Conservation (phyloP, 1,140 invertebrate genomes). For the Aphidius ervi region DNA sequence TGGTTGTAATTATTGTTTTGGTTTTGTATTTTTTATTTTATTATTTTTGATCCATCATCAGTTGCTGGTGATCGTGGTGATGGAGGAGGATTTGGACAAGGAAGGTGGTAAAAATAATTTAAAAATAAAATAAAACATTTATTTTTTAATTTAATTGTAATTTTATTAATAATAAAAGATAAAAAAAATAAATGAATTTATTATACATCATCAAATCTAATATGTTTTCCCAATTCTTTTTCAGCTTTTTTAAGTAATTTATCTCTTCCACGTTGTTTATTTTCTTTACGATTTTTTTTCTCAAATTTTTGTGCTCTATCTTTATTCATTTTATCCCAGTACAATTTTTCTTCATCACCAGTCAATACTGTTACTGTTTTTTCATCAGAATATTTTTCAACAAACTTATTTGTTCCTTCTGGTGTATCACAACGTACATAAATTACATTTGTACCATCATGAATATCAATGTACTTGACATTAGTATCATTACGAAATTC, state of each 20-base stretch:
- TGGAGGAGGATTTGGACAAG: conserved; percentile 39
- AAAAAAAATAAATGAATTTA: conserved; percentile 16
- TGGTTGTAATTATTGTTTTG: conserved; percentile 24
- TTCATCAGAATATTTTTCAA: conserved; percentile 41
- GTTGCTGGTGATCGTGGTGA: conserved; percentile 33
- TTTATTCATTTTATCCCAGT: conserved; percentile 62
- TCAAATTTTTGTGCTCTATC: conserved; percentile 58
- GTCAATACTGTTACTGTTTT: conserved; percentile 39
- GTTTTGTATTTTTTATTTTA: conserved; percentile 30
- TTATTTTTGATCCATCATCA: conserved; percentile 36
- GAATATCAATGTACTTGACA: conserved; percentile 64
- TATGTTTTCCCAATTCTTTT: conserved; percentile 60
- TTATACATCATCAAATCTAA: conserved; percentile 58
- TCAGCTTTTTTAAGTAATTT: conserved; percentile 63
- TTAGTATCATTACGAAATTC: conserved; percentile 54
- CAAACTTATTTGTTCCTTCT: conserved; percentile 53
- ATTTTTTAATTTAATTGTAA: neutral
- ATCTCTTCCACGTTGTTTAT: conserved; percentile 60
- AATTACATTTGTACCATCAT: conserved; percentile 56
- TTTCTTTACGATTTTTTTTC: conserved; percentile 46
- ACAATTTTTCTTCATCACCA: conserved; percentile 58
- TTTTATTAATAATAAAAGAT: conserved; percentile 13
- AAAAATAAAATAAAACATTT: no score
- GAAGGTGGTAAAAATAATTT: conserved; percentile 37
- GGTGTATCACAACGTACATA: conserved; percentile 59